phyloP scores from a whole-genome alignment of 2,113 vertebrate species.

The Brachirus orientalis region DNA sequence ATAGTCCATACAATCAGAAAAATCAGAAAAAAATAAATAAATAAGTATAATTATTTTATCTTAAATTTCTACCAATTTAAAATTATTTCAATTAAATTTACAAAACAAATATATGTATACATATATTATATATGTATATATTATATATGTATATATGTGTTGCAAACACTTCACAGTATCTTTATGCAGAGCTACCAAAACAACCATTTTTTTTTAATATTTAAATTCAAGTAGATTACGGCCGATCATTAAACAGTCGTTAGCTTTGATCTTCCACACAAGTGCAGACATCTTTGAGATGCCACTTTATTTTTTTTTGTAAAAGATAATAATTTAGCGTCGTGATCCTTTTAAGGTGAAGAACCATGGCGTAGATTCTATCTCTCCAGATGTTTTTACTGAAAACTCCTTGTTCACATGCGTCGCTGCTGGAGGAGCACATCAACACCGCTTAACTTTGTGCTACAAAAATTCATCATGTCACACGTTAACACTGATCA shows the following conservation, averaged over 20 bases:
- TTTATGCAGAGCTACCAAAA: background rate
- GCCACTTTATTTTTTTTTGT: slow-evolving; percentile 39
- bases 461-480: slow-evolving; percentile 86
- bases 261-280: background rate
- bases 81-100: too few relatives aligned
- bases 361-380: slow-evolving; percentile 36
- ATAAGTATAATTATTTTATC: too few relatives aligned
- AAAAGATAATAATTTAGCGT: slow-evolving; percentile 54
- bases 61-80: too few relatives aligned
- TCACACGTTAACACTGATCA: slow-evolving; percentile 88
- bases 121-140: too few relatives aligned
- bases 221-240: background rate
- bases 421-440: slow-evolving; percentile 89
- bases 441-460: slow-evolving; percentile 86
- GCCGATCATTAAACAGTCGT: background rate
- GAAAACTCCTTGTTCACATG: slow-evolving; percentile 88
- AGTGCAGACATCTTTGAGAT: slow-evolving; percentile 46
- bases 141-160: too few relatives aligned
- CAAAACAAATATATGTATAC: too few relatives aligned
- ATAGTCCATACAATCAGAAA: too few relatives aligned
- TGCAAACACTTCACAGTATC: too few relatives aligned
- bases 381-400: slow-evolving; percentile 79
- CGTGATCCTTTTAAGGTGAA: slow-evolving; percentile 34
- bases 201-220: background rate
- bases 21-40: too few relatives aligned